Conservation (phyloP, 2,888 invertebrate genomes). For the Lasioglossum villosulum region DNA sequence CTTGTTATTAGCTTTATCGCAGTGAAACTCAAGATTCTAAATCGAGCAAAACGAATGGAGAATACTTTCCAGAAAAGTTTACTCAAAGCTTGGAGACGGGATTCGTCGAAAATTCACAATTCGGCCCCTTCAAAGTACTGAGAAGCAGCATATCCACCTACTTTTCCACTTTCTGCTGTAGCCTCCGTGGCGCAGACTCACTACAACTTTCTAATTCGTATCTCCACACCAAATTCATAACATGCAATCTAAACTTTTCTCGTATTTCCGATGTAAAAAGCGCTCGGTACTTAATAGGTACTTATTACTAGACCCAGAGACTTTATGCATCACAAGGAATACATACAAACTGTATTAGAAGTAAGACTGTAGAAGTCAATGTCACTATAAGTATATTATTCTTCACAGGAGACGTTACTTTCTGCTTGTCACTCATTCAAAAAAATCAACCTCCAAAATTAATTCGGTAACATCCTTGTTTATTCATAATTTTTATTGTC, state of each 20-base stretch:
- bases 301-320: not conserved
- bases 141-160: constrained; percentile 1
- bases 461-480: too few relatives aligned
- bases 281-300: not conserved
- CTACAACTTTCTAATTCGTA: constrained; percentile 10
- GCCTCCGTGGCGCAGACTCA: not conserved
- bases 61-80: not conserved
- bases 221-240: constrained; percentile 13
- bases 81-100: not conserved
- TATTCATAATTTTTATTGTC: not conserved
- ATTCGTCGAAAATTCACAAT: not conserved
- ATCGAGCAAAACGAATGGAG: not conserved
- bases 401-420: not conserved
- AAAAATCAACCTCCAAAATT: too few relatives aligned
- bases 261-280: not conserved
- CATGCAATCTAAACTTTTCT: constrained; percentile 10
- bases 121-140: not conserved
- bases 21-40: not conserved
- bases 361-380: not conserved
- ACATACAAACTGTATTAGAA: not conserved
- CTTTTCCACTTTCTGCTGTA: not conserved
- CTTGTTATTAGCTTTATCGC: not conserved
- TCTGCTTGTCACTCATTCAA: too few relatives aligned
- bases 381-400: not conserved
- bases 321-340: not conserved